Evolutionary conservation across 2,888 invertebrate species (phyloP), one percentile per base, ranked within the genome.

Genomic region (Epirrhoe tristata): DNA sequence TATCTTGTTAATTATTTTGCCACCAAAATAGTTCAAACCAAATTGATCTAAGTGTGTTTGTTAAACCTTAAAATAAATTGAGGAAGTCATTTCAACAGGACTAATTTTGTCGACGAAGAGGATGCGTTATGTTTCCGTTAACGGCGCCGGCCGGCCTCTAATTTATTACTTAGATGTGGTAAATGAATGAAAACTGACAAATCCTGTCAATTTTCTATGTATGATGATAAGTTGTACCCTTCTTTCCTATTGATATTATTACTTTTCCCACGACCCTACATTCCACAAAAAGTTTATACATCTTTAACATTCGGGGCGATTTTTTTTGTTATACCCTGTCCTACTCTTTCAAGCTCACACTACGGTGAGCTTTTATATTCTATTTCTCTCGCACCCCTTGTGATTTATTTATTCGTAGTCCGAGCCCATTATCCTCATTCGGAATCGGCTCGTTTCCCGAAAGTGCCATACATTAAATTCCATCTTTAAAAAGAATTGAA

Each of bases 391-490:
- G 78, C 87, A 87, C 89, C 87, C 85, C 78, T 81, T 73, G 86
- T 89, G 88, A 92, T 91, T 90, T 90, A 91, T 87, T 81, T 90
- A 91, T 87, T 80, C 74, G 74, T 81, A 74, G 79, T 77, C 77
- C 81, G 78, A 74, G 75, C 82, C 83, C 82, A 84, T 84, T 85
- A 84, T 83, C 76, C 83, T 77, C 75, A 81, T 84, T 83, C 80
- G 79, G n/a, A 80, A 79, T 80, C 74, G 81, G 71, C 76, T 81
- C 78, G 77, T 81, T 85, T 87, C 83, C 81, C 82, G 74, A 88
- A 88, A 88, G 83, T 86, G 84, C 78, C 81, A 85, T 87, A 85
- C 84, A 81, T 89, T 88, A 84, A 81, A 86, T 86, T 86, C 83
- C 86, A 86, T 86, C 87, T 90, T 88, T 87, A 88, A 89, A 90